Evolutionary conservation across 92 coral and sea anemone genomes (phyloP).

Genomic region (Siderastrea siderea): DNA sequence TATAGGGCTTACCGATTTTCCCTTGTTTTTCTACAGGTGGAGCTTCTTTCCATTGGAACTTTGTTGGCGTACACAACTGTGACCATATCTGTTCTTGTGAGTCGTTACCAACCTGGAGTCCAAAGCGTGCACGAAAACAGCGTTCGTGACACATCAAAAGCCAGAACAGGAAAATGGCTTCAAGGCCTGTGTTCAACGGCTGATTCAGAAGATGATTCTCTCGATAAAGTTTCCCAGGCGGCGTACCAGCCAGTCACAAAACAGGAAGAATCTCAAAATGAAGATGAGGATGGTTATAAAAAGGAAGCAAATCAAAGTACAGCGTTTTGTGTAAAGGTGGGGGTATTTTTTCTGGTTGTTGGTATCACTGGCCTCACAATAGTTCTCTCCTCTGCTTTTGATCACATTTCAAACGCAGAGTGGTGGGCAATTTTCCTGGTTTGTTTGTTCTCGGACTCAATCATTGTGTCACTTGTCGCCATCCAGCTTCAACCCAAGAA

Average conservation of each 20-base stretch:
- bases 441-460: conserved; percentile 65
- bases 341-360: conserved; percentile 50
- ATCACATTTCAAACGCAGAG: conserved; percentile 29
- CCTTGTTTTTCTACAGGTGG: conserved; percentile 31
- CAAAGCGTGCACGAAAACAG: conserved; percentile 61
- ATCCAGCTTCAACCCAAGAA: conserved; percentile 84
- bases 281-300: background rate
- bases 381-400: conserved; percentile 58
- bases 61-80: conserved; percentile 89
- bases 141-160: conserved; percentile 19
- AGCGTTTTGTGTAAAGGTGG: conserved; percentile 52
- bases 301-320: background rate
- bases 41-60: conserved; percentile 85
- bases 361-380: conserved; percentile 64
- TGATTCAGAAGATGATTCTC: conserved; percentile 21
- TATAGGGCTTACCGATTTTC: background rate
- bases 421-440: conserved; percentile 84
- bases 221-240: background rate
- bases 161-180: conserved; percentile 64
- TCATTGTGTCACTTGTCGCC: conserved; percentile 63
- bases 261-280: background rate
- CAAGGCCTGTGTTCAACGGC: conserved; percentile 49
- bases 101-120: conserved; percentile 83
- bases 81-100: conserved; percentile 78
- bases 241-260: conserved; percentile 2